Conservation (phyloP, 2,797 vertebrate species). For the Acrossocheilus fasciatus region DNA sequence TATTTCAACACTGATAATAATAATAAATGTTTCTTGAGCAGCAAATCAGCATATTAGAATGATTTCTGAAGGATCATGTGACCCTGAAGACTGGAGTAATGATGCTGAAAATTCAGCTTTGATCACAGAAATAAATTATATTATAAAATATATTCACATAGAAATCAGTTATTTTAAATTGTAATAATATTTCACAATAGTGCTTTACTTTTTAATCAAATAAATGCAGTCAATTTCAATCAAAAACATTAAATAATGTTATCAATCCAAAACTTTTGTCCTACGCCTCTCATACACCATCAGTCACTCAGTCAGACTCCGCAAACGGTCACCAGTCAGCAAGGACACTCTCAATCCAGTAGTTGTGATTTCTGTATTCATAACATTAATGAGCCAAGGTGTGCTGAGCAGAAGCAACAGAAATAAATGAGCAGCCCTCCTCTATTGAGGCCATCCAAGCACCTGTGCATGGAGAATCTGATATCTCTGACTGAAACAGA, state of each 20-base stretch:
- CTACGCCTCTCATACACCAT: constrained; percentile 63
- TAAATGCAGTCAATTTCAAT: not conserved
- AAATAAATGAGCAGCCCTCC: not conserved
- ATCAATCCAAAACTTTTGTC: not conserved
- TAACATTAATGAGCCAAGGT: not conserved
- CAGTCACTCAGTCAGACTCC: constrained; percentile 51
- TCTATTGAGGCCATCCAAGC: not conserved
- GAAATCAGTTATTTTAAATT: not conserved
- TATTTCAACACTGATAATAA: not conserved
- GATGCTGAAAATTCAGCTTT: not conserved
- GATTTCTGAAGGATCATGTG: not conserved
- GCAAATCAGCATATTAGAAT: not conserved
- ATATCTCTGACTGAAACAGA: constrained; percentile 21
- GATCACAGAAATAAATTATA: not conserved
- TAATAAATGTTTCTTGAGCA: not conserved
- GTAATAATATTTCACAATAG: not conserved
- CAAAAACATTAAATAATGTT: not conserved
- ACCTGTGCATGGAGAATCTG: not conserved
- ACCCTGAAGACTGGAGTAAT: not conserved
- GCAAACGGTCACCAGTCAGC: constrained; percentile 66
- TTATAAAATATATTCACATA: not conserved
- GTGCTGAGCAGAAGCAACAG: not conserved
- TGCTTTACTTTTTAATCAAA: not conserved
- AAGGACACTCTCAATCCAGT: constrained; percentile 60
- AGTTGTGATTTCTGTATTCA: not conserved